Evolutionary conservation across 2,888 invertebrate genomes (phyloP).

Genomic region (Cancer borealis): DNA sequence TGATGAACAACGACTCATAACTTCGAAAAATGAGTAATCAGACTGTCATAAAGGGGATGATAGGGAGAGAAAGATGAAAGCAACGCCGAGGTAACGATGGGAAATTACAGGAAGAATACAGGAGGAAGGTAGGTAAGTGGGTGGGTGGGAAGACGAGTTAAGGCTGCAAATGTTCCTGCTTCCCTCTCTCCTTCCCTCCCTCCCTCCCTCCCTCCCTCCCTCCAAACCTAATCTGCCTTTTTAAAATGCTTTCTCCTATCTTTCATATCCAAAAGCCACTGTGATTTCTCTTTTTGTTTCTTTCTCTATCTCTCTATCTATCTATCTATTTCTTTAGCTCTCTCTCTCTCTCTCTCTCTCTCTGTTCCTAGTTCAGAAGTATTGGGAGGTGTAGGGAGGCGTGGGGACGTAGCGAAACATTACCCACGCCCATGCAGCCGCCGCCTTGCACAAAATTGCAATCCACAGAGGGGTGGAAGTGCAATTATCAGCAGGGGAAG

Average conservation of each 20-base stretch:
- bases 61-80: constrained; percentile 5
- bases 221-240: background rate
- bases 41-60: background rate
- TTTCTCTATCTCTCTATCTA: background rate
- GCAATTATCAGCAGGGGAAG: constrained; percentile 4
- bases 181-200: background rate
- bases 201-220: background rate
- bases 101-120: background rate
- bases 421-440: constrained; percentile 15
- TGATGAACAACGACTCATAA: background rate
- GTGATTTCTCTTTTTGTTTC: background rate
- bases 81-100: background rate
- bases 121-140: background rate
- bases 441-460: background rate
- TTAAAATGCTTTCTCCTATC: background rate
- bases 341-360: constrained; percentile 4
- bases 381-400: background rate
- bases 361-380: background rate
- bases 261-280: background rate
- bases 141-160: background rate
- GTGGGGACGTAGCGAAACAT: background rate
- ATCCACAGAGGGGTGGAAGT: background rate
- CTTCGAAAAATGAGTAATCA: background rate
- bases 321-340: background rate
- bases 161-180: background rate